phyloP scores from a whole-genome alignment of 2,113 vertebrate species.

The Atlantisia rogersi region DNA sequence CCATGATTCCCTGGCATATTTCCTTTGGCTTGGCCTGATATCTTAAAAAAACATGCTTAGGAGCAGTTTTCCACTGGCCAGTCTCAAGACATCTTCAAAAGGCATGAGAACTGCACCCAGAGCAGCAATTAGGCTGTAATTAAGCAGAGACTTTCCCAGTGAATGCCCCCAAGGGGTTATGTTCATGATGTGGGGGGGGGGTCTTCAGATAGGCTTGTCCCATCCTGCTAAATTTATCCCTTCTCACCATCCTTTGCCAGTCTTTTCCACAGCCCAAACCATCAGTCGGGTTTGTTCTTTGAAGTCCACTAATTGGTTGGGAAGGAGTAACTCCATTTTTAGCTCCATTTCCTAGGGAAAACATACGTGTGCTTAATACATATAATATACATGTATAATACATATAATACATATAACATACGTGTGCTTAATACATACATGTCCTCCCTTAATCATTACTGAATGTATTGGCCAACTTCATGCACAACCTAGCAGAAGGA shows the following conservation, averaged over 20 bases:
- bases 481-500: background rate
- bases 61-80: background rate
- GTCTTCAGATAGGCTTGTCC: background rate
- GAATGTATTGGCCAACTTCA: background rate
- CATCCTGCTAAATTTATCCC: background rate
- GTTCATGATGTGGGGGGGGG: background rate
- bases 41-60: background rate
- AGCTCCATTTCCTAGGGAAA: background rate
- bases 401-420: background rate
- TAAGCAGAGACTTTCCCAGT: background rate
- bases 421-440: background rate
- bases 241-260: background rate
- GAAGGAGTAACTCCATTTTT: background rate
- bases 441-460: background rate
- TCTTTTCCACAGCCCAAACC: background rate
- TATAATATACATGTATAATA: too few relatives aligned
- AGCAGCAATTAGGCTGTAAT: conserved; percentile 5
- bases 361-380: fast-evolving
- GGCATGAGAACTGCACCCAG: background rate
- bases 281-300: fast-evolving
- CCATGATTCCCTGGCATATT: background rate
- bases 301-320: background rate
- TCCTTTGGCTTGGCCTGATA: background rate
- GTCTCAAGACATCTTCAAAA: conserved; percentile 2
- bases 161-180: background rate